Evolutionary conservation across 2,888 invertebrate species (phyloP).

Genomic region (Lepidocyrtinus sp.): DNA sequence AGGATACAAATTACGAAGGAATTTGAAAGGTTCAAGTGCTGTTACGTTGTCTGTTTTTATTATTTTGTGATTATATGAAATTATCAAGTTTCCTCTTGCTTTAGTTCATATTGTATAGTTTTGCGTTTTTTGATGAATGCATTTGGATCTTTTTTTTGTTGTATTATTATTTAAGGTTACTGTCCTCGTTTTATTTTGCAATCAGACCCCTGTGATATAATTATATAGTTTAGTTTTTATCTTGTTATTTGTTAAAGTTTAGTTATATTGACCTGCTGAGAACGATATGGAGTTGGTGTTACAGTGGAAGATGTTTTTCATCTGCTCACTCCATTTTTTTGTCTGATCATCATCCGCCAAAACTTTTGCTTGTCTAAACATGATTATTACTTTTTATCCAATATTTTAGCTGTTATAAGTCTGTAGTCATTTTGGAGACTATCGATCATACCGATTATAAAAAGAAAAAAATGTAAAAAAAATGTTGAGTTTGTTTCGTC

Average conservation of each 20-base stretch:
- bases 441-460: slow-evolving; percentile 1
- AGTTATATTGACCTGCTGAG: slow-evolving; percentile 9
- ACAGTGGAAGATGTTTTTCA: slow-evolving; percentile 18
- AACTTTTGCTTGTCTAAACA: slow-evolving; percentile 53
- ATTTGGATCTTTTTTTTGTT: slow-evolving; percentile 44
- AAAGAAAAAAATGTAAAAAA: slow-evolving; percentile 16
- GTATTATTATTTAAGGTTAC: slow-evolving; percentile 17
- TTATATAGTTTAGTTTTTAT: slow-evolving; percentile 18
- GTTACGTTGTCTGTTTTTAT: slow-evolving; percentile 40
- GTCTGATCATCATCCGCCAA: slow-evolving; percentile 51
- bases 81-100: slow-evolving; percentile 52
- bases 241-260: background rate
- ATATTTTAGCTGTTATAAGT: background rate
- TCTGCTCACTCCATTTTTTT: slow-evolving; percentile 30
- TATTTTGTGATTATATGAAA: slow-evolving; percentile 57
- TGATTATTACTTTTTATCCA: slow-evolving; percentile 12
- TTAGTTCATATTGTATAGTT: slow-evolving; percentile 39
- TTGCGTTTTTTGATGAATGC: slow-evolving; percentile 24
- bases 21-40: slow-evolving; percentile 6
- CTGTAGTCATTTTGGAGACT: slow-evolving; percentile 17
- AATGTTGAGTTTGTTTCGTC: background rate
- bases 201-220: slow-evolving; percentile 64
- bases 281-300: slow-evolving; percentile 36
- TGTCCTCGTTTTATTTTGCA: slow-evolving; percentile 54
- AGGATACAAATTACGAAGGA: background rate